Evolutionary conservation across 2,888 invertebrate species (phyloP).

Genomic region (Macrosoma leucophasiata): DNA sequence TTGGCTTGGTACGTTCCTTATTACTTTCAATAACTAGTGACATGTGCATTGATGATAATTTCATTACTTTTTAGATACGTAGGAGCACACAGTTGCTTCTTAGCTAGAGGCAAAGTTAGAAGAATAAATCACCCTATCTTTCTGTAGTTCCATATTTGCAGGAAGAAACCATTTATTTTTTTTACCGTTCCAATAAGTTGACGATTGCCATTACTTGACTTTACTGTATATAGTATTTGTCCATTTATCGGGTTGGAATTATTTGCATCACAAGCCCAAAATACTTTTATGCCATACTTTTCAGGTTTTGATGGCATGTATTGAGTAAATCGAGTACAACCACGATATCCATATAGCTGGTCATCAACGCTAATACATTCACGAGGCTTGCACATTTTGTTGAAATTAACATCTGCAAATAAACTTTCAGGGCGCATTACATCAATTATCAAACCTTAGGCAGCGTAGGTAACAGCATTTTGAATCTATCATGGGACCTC

Average conservation of each 20-base stretch:
- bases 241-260: conserved; percentile 8
- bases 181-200: conserved; percentile 10
- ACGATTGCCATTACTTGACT: conserved; percentile 17
- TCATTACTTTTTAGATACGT: conserved; percentile 15
- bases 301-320: conserved; percentile 8
- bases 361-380: conserved; percentile 8
- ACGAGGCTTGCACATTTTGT: conserved; percentile 5
- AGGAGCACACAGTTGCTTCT: conserved; percentile 14
- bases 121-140: conserved; percentile 12
- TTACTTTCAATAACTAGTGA: conserved; percentile 11
- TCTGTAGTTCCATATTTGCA: conserved; percentile 15
- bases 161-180: conserved; percentile 16
- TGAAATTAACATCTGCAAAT: background rate
- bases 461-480: too few relatives aligned
- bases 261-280: conserved; percentile 10
- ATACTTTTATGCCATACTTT: conserved; percentile 11
- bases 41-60: conserved; percentile 11
- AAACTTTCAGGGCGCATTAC: background rate
- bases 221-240: conserved; percentile 10
- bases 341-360: conserved; percentile 6
- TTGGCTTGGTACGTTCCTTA: conserved; percentile 12
- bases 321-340: conserved; percentile 8
- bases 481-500: too few relatives aligned
- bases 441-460: conserved; percentile 1
- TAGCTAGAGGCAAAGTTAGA: conserved; percentile 13